Conservation (phyloP, 2,113 vertebrate species). For the Antechinus flavipes region DNA sequence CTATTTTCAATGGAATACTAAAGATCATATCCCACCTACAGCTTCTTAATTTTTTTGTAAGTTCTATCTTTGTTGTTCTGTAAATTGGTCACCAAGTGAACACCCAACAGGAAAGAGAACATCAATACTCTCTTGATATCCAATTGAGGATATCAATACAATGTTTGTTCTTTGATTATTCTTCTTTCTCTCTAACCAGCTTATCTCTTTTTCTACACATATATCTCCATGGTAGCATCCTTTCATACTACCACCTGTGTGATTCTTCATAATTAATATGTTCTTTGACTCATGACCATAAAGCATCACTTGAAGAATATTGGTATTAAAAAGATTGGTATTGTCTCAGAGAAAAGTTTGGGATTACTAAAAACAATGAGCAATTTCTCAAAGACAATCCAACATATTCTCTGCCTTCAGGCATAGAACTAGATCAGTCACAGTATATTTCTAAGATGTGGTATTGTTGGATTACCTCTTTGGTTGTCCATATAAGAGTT, state of each 20-base stretch:
- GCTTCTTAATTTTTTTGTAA: neutral
- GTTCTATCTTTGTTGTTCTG: neutral
- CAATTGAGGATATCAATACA: neutral
- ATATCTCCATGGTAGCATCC: neutral
- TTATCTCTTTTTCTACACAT: neutral
- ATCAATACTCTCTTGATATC: neutral
- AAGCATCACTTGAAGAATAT: neutral
- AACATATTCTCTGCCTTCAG: neutral
- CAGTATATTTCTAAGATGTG: neutral
- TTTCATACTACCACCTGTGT: neutral
- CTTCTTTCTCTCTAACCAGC: neutral
- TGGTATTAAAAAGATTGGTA: neutral
- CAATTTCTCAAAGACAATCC: neutral
- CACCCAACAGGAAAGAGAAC: neutral
- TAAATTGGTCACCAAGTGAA: neutral
- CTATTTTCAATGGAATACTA: neutral
- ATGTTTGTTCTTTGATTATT: neutral
- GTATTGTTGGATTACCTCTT: neutral
- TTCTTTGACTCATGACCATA: neutral
- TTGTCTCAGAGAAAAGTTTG: neutral
- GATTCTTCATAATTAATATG: neutral
- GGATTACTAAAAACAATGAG: neutral
- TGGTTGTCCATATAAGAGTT: neutral
- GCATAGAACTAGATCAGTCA: neutral
- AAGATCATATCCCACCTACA: neutral